Evolutionary conservation across 2,113 vertebrate species (phyloP), one percentile per base, ranked within the genome.

Genomic region (Heterotilapia buettikoferi): DNA sequence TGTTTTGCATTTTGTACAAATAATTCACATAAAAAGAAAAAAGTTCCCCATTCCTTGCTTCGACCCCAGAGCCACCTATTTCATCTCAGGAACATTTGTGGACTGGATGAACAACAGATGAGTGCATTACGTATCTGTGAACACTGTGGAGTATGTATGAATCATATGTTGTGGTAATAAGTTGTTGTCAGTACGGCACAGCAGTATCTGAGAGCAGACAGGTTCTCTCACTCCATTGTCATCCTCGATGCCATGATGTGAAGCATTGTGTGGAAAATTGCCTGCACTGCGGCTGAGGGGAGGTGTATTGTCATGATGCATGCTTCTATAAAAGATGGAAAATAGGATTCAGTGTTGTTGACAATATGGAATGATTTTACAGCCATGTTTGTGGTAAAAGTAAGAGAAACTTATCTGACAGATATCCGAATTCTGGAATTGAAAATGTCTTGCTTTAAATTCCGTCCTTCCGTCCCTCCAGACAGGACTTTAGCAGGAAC

Each of bases 191-290:
- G 47, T 29, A 5, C 19, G 6, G 61, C 81, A 16, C 81, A 84
- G 82, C 61, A 7, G 83, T 61, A 31, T 84, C 56, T 88, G 7
- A 68, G 45, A 85, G 86, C 85, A 84, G 31, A 36, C 57, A 54
- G 76, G 63, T 85, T 84, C 26, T 24, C 61, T 85, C 6, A 9
- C 71, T 33, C 82, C 56, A 82, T 89, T 93, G 91, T 91, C 84
- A 88, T 89, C 76, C 45, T 88, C n/a, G 80, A 82, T 85, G 83
- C 87, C 83, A 81, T 91, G 91, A 92, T 88, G 88, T 83, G 87
- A 89, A 71, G 87, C 81, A 90, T 91, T 93, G 90, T 93, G 90
- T 85, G 83, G 84, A 83, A 93, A 93, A 94, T 92, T 90, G 89
- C 90, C 90, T 86, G 82, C 80, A 31, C 61, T 59, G 89, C 47